Evolutionary conservation across 2,888 invertebrate species (phyloP).

Genomic region (Crocallis elinguaria): DNA sequence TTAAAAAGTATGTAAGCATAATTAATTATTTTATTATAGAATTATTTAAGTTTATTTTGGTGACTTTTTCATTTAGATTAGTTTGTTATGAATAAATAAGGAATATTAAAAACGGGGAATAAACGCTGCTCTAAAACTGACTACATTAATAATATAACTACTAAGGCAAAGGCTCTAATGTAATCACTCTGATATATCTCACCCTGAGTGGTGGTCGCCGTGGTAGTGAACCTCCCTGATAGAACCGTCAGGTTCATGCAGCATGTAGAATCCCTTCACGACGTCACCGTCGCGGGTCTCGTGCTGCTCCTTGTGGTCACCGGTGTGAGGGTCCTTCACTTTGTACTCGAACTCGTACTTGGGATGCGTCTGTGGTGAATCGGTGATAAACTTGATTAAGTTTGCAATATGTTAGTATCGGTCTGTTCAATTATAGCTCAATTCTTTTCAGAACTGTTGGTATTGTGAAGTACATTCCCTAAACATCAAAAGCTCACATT

Average conservation of each 20-base stretch:
- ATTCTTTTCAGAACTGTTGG: too few relatives aligned
- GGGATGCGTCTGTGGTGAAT: slow-evolving; percentile 41
- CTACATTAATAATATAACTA: neutral
- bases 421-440: too few relatives aligned
- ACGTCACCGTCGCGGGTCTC: slow-evolving; percentile 61
- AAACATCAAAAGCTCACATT: too few relatives aligned
- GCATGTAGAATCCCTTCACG: slow-evolving; percentile 58
- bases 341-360: slow-evolving; percentile 57
- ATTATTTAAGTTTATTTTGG: too few relatives aligned
- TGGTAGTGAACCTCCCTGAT: slow-evolving; percentile 51
- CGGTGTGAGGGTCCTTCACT: slow-evolving; percentile 57
- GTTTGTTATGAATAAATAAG: too few relatives aligned
- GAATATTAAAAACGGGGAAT: too few relatives aligned
- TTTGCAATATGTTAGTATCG: neutral
- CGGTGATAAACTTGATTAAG: neutral
- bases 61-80: too few relatives aligned
- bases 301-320: slow-evolving; percentile 58
- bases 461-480: too few relatives aligned
- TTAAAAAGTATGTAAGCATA: too few relatives aligned
- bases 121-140: too few relatives aligned
- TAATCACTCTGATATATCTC: slow-evolving; percentile 31
- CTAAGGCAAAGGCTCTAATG: neutral
- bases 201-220: slow-evolving; percentile 50
- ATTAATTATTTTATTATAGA: too few relatives aligned
- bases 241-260: slow-evolving; percentile 59